A percentile compares a stretch with the other conserved stretches of the same genome.
These are phyloP conservation scores for Calameuta pallipes DNA, from an alignment of 2,888 invertebrate genomes.

Conservation along the genomic window DNA sequence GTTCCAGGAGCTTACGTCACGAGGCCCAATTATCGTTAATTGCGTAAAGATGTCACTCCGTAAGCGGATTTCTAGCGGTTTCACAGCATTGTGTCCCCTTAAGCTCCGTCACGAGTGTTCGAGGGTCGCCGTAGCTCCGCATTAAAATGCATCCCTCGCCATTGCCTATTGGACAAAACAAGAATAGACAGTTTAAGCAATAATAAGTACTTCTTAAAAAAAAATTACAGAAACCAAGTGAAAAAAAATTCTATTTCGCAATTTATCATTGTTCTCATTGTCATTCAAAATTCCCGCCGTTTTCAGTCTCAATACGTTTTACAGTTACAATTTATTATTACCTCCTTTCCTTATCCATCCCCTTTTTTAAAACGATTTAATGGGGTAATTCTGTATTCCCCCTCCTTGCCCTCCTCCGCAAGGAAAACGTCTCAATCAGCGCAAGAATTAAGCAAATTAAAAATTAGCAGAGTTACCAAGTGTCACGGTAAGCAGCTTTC, in stretches of 20 bases:
- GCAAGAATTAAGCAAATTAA: constrained; percentile 1
- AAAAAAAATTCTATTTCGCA: neutral
- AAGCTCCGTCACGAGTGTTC: constrained; percentile 43
- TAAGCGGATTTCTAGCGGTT: constrained; percentile 64
- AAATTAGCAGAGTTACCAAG: constrained; percentile 19
- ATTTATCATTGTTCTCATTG: neutral
- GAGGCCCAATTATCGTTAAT: constrained; percentile 64
- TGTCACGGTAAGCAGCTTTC: constrained; percentile 19
- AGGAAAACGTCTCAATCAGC: neutral
- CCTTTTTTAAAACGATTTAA: neutral
- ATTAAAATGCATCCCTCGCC: constrained; percentile 46
- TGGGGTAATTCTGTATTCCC: constrained; percentile 7
- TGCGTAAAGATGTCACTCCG: constrained; percentile 65
- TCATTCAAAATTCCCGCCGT: neutral
- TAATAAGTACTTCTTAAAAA: too few relatives aligned
- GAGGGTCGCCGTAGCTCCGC: constrained; percentile 43
- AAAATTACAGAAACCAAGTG: neutral
- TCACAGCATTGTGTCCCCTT: constrained; percentile 56
- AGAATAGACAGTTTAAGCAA: neutral
- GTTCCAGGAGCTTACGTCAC: constrained; percentile 51
- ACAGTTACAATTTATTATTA: neutral
- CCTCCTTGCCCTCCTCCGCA: neutral
- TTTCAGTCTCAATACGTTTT: neutral
- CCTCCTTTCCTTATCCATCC: neutral
- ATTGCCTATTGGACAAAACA: neutral